phyloP scores from a whole-genome alignment of 2,888 invertebrate genomes.

The Drosophila lacicola region DNA sequence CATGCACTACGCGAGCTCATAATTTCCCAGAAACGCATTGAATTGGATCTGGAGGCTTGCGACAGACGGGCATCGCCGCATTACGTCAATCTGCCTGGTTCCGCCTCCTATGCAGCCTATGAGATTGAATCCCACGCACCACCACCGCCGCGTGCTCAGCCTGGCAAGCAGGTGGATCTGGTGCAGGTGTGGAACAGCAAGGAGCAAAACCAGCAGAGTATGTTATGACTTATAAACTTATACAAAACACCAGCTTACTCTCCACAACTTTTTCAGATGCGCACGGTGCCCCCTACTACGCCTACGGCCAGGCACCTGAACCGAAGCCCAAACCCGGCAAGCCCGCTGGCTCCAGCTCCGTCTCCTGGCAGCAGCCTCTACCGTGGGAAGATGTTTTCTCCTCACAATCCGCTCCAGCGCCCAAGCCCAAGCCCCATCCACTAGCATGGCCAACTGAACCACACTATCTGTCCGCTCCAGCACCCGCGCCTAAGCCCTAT shows the following conservation, averaged over 20 bases:
- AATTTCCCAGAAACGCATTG: slow-evolving; percentile 67
- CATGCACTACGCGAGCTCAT: slow-evolving; percentile 60
- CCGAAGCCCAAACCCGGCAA: slow-evolving; percentile 3
- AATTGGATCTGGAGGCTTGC: slow-evolving; percentile 60
- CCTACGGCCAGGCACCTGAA: slow-evolving; percentile 37
- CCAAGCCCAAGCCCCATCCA: background rate
- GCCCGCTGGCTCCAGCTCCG: background rate
- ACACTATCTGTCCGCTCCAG: background rate
- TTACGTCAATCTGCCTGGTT: background rate
- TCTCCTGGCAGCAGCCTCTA: slow-evolving; percentile 48
- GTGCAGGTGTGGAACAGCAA: slow-evolving; percentile 40
- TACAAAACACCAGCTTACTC: background rate
- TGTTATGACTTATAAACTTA: background rate
- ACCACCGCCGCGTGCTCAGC: background rate
- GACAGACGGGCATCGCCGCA: slow-evolving; percentile 9
- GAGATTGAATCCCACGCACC: background rate
- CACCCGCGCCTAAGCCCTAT: background rate
- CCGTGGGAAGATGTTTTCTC: slow-evolving; percentile 54
- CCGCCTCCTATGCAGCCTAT: background rate
- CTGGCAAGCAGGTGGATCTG: slow-evolving; percentile 20
- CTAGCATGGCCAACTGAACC: background rate
- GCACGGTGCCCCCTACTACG: slow-evolving; percentile 11
- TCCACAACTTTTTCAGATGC: slow-evolving; percentile 18
- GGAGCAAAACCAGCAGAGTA: slow-evolving; percentile 40
- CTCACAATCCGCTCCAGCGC: slow-evolving; percentile 29